phyloP scores from a whole-genome alignment of 2,797 vertebrate species.

The Pseudopleuronectes americanus region DNA sequence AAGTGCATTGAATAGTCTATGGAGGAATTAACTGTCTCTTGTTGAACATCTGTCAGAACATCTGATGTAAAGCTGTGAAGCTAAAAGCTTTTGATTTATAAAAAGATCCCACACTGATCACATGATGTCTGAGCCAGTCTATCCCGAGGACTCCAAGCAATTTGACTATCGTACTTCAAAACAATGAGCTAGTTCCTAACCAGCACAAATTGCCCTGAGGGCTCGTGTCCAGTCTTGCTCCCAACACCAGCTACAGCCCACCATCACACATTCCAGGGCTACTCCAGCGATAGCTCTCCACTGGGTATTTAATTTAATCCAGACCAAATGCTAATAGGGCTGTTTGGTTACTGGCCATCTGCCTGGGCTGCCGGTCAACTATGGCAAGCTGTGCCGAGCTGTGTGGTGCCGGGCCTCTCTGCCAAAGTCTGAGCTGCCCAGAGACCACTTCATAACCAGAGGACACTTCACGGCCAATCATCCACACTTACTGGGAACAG shows the following conservation, averaged over 20 bases:
- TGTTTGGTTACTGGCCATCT: conserved; percentile 84
- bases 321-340: conserved; percentile 86
- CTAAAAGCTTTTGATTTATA: not conserved
- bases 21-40: not conserved
- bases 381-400: conserved; percentile 74
- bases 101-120: not conserved
- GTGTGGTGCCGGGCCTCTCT: conserved; percentile 45
- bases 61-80: conserved; percentile 2
- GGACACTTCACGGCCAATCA: conserved; percentile 71
- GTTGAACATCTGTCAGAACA: not conserved
- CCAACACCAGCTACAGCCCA: conserved; percentile 38
- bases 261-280: conserved; percentile 53
- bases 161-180: conserved; percentile 37
- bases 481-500: conserved; percentile 65
- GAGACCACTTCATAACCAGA: conserved; percentile 77
- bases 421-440: conserved; percentile 75
- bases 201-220: conserved; percentile 5
- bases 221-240: conserved; percentile 33
- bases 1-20: too few relatives aligned
- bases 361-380: conserved; percentile 80
- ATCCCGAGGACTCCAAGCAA: conserved; percentile 17
- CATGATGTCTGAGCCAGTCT: not conserved
- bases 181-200: conserved; percentile 37
- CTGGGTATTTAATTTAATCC: conserved; percentile 84
- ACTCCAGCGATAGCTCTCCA: conserved; percentile 68